Conservation (phyloP, 2,888 invertebrate species). For the Monoplex corrugatus region DNA sequence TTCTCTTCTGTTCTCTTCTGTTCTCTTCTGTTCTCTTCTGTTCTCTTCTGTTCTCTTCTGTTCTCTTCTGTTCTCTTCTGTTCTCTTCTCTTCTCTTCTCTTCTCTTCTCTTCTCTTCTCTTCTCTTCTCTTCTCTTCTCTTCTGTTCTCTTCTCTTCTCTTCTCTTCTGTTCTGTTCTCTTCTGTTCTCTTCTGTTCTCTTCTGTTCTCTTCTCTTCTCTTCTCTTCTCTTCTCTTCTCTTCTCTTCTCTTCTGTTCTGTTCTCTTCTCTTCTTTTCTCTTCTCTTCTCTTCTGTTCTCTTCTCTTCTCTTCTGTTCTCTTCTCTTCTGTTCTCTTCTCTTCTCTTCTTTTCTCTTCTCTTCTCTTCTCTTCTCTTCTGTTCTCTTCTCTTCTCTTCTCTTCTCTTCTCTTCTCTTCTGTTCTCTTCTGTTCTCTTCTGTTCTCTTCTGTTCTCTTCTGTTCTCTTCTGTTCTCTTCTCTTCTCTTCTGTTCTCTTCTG, state of each 20-base stretch:
- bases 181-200: neutral
- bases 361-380: too few species aligned
- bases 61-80: neutral
- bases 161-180: neutral
- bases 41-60: neutral
- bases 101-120: neutral
- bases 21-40: too few species aligned
- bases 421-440: too few species aligned
- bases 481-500: too few species aligned
- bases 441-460: too few species aligned
- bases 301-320: neutral
- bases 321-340: too few species aligned
- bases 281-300: neutral
- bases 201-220: neutral
- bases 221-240: constrained; percentile 39
- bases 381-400: too few species aligned
- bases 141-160: constrained; percentile 49
- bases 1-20: neutral
- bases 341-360: too few species aligned
- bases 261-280: neutral
- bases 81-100: neutral
- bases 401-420: too few species aligned
- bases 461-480: too few species aligned
- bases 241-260: neutral
- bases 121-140: constrained; percentile 21